A percentile compares a stretch with the other conserved stretches of the same genome.
These are phyloP conservation scores for Oncorhynchus mykiss DNA, from an alignment of 2,113 vertebrate genomes.

Conservation along the genomic window DNA sequence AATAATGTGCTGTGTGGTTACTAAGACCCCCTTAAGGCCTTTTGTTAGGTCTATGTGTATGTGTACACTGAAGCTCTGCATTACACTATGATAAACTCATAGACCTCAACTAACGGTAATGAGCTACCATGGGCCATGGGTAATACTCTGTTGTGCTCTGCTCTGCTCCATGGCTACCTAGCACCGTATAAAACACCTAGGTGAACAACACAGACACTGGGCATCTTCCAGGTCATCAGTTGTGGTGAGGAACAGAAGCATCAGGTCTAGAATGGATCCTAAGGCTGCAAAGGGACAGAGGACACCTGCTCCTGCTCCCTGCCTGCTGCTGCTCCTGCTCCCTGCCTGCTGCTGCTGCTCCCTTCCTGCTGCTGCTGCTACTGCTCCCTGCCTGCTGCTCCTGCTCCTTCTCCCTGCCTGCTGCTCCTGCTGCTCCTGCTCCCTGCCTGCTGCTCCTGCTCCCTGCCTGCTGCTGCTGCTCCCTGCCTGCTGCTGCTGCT, in stretches of 20 bases:
- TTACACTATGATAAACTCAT: background rate
- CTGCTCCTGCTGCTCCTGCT: constrained; percentile 6
- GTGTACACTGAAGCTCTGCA: background rate
- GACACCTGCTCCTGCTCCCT: background rate
- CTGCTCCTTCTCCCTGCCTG: too few species aligned
- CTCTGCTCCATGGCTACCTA: background rate
- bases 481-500: too few species aligned
- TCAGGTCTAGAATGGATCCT: background rate
- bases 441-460: background rate
- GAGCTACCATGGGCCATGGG: too few species aligned
- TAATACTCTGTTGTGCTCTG: too few species aligned
- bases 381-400: too few species aligned
- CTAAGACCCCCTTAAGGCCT: too few species aligned
- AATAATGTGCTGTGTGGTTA: background rate
- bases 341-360: too few species aligned
- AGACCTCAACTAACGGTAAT: background rate
- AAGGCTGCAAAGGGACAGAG: background rate
- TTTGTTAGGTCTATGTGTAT: background rate
- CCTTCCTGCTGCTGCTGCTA: too few species aligned
- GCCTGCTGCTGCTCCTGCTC: too few species aligned
- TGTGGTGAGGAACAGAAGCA: background rate
- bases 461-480: too few species aligned
- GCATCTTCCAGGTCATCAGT: constrained; percentile 21
- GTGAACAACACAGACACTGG: constrained; percentile 16
- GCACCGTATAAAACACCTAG: background rate